Base-by-base conservation (phyloP, 2,888 invertebrate species). In the Nomada hirtipes region DNA sequence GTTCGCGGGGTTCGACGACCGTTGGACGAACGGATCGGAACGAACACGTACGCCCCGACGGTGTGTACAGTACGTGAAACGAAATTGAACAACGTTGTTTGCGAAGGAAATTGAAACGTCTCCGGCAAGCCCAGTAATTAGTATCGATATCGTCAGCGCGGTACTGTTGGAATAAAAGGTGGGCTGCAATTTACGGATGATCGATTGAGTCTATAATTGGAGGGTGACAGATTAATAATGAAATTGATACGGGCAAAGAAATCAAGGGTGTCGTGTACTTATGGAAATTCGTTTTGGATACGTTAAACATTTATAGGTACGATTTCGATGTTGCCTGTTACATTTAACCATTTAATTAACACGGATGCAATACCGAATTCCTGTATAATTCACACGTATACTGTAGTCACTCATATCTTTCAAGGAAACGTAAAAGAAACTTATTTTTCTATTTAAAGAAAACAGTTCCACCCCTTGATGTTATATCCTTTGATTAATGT, bases 71-170 rank as follows among this genome's bases (percentile, higher is more conserved):
- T 42, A 61, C 61, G 53, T n/a, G 29, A 10, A 18, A 26, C 9
- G 23, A 26, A 57, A 69, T 57, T 57, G n/a, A 26, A 69, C 13
- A 11, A 42, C 20, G 20, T 61, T 61, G 61, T 61, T 61, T 57
- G 23, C 42, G 18, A 18, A 18, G 23, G 23, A 68, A 13, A 68
- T 68, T 68, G 23, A 42, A 13, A 42, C 20, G 18, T 55, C 13
- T 23, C 42, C 23, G 20, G 9, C 23, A 20, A 42, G 15, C 23
- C 20, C n/a, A n/a, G 10, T 64, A 64, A 64, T 29, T 64, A 18
- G 50, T 26, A 64, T 13, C 10, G 18, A 64, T 50, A 47, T 64
- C 26, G 15, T 26, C 26, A 4, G n/a, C n/a, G 20, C 15, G 11
- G 3, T 23, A 55, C 20, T 42, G 20, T 15, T 42, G 15, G 36